Conservation (phyloP, 2,888 invertebrate species). For the Drosophila niveifrons region DNA sequence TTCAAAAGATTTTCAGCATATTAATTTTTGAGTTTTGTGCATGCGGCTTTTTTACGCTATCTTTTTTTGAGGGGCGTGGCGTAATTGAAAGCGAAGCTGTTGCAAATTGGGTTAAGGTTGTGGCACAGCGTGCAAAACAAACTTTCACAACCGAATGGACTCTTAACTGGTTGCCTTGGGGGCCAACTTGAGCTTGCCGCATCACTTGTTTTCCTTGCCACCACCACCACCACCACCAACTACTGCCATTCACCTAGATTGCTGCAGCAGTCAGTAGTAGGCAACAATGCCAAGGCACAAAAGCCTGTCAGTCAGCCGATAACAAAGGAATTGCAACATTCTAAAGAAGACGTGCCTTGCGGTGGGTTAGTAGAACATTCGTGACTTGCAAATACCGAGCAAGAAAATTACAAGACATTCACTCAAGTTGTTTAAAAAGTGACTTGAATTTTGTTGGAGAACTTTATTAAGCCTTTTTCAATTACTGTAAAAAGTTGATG, state of each 20-base stretch:
- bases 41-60: conserved; percentile 15
- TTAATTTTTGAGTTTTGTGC: conserved; percentile 60
- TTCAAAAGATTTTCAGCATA: conserved; percentile 70
- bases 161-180: conserved; percentile 18
- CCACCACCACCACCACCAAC: no score
- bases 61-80: conserved; percentile 9
- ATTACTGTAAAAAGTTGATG: background rate
- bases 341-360: conserved; percentile 36
- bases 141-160: conserved; percentile 7
- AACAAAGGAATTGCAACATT: conserved; percentile 65
- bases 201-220: conserved; percentile 28
- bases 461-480: conserved; percentile 1
- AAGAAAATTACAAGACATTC: background rate
- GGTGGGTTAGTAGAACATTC: background rate
- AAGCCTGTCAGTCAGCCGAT: conserved; percentile 40
- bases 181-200: conserved; percentile 41
- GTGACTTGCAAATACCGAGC: background rate
- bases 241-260: conserved; percentile 36
- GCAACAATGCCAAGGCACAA: conserved; percentile 59
- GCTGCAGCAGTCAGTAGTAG: background rate
- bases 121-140: conserved; percentile 16
- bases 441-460: background rate
- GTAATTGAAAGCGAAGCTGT: conserved; percentile 61
- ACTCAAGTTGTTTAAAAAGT: background rate
- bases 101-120: conserved; percentile 73